phyloP scores from a whole-genome alignment of 1,140 invertebrate species.

The Hycleus phaleratus region DNA sequence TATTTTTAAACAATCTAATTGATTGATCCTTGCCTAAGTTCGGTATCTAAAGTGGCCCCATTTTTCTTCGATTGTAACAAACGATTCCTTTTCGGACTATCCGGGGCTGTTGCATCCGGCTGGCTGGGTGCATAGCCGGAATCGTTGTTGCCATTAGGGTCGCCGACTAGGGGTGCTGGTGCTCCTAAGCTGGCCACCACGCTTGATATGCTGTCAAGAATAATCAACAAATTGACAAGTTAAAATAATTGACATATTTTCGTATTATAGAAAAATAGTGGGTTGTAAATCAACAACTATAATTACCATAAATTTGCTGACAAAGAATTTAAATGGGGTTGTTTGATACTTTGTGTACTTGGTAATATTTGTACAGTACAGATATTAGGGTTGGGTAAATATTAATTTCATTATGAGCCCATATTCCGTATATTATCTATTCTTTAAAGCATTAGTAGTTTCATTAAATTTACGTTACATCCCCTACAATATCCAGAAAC shows the following conservation, averaged over 20 bases:
- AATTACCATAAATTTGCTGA: too few species aligned
- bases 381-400: too few species aligned
- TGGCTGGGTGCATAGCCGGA: constrained; percentile 67
- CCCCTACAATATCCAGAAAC: too few species aligned
- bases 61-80: constrained; percentile 30
- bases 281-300: too few species aligned
- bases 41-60: constrained; percentile 36
- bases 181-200: constrained; percentile 49
- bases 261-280: background rate
- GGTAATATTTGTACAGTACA: too few species aligned
- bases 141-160: constrained; percentile 72
- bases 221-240: background rate
- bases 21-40: constrained; percentile 32
- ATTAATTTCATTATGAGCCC: too few species aligned
- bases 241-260: constrained; percentile 7
- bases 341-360: too few species aligned
- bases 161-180: constrained; percentile 45
- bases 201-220: constrained; percentile 42
- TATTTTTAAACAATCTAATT: background rate
- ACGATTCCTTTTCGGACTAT: constrained; percentile 42
- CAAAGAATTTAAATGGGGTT: too few species aligned
- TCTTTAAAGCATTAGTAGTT: too few species aligned
- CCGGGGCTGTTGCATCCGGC: constrained; percentile 48
- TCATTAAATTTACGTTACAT: too few species aligned
- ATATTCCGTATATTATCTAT: too few species aligned